Conservation (phyloP, 2,888 invertebrate species). For the Thalpophila matura region DNA sequence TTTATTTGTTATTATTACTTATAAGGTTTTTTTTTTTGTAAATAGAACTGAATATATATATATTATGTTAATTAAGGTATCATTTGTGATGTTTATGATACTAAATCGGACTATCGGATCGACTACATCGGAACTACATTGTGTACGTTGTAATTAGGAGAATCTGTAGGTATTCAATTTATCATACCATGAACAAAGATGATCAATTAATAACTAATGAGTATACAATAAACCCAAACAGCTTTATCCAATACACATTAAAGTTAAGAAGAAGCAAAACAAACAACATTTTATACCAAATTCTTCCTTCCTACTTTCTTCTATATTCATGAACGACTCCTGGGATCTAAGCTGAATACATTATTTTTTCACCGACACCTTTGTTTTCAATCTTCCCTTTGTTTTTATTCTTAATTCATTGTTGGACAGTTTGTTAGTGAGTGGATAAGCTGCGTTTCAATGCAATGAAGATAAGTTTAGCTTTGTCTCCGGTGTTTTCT, state of each 20-base stretch:
- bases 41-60: too few species aligned
- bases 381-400: conserved; percentile 26
- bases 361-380: conserved; percentile 19
- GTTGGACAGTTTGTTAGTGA: conserved; percentile 17
- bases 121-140: too few species aligned
- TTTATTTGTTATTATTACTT: too few species aligned
- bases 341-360: conserved; percentile 16
- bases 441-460: conserved; percentile 17
- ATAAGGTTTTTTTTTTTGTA: too few species aligned
- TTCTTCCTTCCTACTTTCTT: conserved; percentile 20
- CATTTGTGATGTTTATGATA: too few species aligned
- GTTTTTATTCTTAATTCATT: conserved; percentile 20
- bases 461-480: conserved; percentile 6
- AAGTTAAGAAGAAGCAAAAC: background rate
- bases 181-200: too few species aligned
- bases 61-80: too few species aligned
- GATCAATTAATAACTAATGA: background rate
- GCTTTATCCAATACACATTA: background rate
- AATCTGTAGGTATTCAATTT: too few species aligned
- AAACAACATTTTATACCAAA: conserved; percentile 7
- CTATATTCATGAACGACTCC: conserved; percentile 12
- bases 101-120: too few species aligned
- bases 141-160: background rate
- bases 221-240: background rate
- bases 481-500: background rate